Evolutionary conservation across 2,113 vertebrate genomes (phyloP).

Genomic region (Scomber scombrus): DNA sequence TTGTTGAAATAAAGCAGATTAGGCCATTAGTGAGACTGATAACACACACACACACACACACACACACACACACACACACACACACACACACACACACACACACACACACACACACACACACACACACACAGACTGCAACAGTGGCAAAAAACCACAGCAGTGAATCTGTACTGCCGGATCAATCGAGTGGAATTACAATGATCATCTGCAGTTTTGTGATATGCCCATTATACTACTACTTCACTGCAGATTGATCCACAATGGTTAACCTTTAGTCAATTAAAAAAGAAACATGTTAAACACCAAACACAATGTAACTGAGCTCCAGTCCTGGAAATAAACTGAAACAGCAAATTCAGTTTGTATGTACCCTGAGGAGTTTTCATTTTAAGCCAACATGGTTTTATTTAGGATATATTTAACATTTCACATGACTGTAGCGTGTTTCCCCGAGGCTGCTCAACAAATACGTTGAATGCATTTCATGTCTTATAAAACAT

Average conservation of each 20-base stretch:
- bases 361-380: not conserved
- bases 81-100: not conserved
- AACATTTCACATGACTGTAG: not conserved
- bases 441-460: not conserved
- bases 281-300: not conserved
- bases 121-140: slow-evolving; percentile 31
- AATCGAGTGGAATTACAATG: slow-evolving; percentile 49
- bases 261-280: not conserved
- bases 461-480: no score
- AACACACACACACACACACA: slow-evolving; percentile 11
- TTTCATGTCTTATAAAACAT: no score
- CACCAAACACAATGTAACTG: not conserved
- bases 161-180: slow-evolving; percentile 10
- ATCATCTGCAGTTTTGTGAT: slow-evolving; percentile 3
- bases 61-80: slow-evolving; percentile 50
- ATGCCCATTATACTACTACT: not conserved
- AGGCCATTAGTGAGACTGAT: slow-evolving; percentile 44
- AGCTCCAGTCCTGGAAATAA: not conserved
- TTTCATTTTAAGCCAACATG: not conserved
- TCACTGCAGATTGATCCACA: not conserved
- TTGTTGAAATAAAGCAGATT: slow-evolving; percentile 63
- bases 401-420: not conserved
- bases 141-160: slow-evolving; percentile 7
- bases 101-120: slow-evolving; percentile 50
- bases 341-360: not conserved